Base-by-base conservation (phyloP, 1,140 invertebrate species). In the Lasioglossum baleicum region DNA sequence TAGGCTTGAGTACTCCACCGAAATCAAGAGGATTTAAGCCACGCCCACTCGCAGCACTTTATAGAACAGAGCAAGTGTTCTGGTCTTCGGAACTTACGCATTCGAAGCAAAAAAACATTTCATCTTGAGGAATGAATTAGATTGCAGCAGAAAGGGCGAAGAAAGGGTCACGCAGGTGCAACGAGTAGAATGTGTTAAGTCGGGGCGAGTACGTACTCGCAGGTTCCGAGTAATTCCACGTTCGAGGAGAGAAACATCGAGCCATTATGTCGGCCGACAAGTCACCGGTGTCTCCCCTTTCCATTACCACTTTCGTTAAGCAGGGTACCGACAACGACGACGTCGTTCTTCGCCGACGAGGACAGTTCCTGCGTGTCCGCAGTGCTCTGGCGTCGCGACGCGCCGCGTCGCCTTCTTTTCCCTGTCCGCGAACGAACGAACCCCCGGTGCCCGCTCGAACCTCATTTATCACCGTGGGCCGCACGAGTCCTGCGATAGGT, bases 401-500 rank as follows among this genome's bases (percentile, higher is more conserved):
- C 48, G 31, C 51, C n/a, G 53, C 60, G 72, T 13, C 58, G 20
- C 44, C 42, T 74, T 71, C n/a, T n/a, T 51, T 78, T 56, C 76
- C 60, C 68, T 63, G 65, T 60, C 67, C 74, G 67, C 26, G 20
- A 44, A 13, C 44, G 44, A 11, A 11, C 44, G 10, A 13, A 8
- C 42, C 10, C 10, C 48, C 42, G 35, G 20, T 66, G 68, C 44
- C 44, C 76, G 79, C 58, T 64, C 51, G 13, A 26, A 20, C 53
- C 44, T 80, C 78, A 67, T 83, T 83, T 83, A 67, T 83, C 82
- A 83, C 72, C 35, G 68, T 60, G 56, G 51, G 56, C 74, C 66
- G 78, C 80, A 80, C 71, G 69, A 71, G 22, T 48, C 31, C 58
- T 22, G 77, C 81, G 82, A 83, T 83, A 81, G 82, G 70, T 83